Evolutionary conservation across 2,113 vertebrate species (phyloP).

Genomic region (Recurvirostra avosetta): DNA sequence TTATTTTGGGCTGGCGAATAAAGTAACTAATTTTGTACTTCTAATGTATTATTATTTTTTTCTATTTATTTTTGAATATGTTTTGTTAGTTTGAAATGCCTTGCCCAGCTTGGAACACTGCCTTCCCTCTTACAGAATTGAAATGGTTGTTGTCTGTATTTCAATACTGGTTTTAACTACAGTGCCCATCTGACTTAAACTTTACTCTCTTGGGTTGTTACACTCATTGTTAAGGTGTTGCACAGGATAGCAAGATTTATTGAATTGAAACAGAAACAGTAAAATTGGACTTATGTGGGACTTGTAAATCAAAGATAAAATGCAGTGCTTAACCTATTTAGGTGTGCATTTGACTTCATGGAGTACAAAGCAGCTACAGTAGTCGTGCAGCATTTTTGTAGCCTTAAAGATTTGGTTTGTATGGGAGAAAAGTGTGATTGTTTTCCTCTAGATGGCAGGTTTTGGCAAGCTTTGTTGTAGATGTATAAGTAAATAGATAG

Average conservation of each 20-base stretch:
- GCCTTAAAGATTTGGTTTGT: neutral
- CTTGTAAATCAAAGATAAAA: neutral
- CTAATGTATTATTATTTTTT: fast-evolving
- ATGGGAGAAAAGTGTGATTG: neutral
- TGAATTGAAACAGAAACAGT: neutral
- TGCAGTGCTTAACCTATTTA: neutral
- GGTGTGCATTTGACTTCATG: neutral
- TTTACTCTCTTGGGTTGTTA: neutral
- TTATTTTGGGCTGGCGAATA: neutral
- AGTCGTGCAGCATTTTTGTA: neutral
- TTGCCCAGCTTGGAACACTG: neutral
- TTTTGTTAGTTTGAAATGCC: neutral
- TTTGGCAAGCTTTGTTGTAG: slow-evolving; percentile 25
- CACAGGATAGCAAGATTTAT: neutral
- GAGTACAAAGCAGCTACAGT: neutral
- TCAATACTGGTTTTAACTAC: neutral
- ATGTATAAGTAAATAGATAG: neutral
- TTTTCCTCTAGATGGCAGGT: slow-evolving; percentile 57
- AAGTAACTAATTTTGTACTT: neutral
- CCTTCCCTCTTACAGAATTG: neutral
- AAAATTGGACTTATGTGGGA: neutral
- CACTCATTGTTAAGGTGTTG: neutral
- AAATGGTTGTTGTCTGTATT: neutral
- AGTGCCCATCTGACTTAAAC: neutral
- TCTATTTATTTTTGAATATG: neutral